Base-by-base conservation (phyloP, 2,113 vertebrate species). In the Pluvianellus socialis region DNA sequence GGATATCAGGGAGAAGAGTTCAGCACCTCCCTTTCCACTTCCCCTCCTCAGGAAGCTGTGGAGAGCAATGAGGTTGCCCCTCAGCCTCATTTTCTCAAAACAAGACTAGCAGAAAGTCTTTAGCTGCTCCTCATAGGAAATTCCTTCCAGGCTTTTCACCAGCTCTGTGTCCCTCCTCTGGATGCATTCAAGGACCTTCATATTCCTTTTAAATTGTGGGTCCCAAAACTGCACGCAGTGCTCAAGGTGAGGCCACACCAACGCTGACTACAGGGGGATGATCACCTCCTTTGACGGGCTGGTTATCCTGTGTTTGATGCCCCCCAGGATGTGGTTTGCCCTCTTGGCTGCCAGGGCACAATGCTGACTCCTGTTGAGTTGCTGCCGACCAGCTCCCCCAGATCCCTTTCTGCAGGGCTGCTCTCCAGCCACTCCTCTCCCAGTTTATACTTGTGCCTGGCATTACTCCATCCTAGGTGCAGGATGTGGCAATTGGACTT, bases 261-360 rank as follows among this genome's bases (percentile, higher is more conserved):
- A 5, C 0, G 1, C 53, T 44, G 53, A 59, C 40, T 13, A 33
- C 79, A 40, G 27, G 0, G 0, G 53, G n/a, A 44, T 3, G 16
- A 40, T 40, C 15, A 1, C 12, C 20, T 44, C 32, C 63, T 22
- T 50, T 28, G 45, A 12, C 9, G 0, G 1, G 42, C 10, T 27
- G 30, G 23, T 22, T 4, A 4, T n/a, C 5, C 18, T 28, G 35
- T 42, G 35, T 23, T 53, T 63, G 38, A 12, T 35, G 38, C 15
- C 7, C 19, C 40, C 52, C 50, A 47, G 50, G 50, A 6, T 47
- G 50, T 1, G 2, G 19, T 67, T 65, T 81, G 15, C 15, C 49
- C 33, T 19, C 26, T 7, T 35, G 26, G 42, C 52, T 80, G 32
- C 63, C 63, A 24, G 50, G 20, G 20, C 32, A 28, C 49, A 7